Base-by-base conservation (phyloP, 2,113 vertebrate species). In the Calyptommatus sinebrachiatus region DNA sequence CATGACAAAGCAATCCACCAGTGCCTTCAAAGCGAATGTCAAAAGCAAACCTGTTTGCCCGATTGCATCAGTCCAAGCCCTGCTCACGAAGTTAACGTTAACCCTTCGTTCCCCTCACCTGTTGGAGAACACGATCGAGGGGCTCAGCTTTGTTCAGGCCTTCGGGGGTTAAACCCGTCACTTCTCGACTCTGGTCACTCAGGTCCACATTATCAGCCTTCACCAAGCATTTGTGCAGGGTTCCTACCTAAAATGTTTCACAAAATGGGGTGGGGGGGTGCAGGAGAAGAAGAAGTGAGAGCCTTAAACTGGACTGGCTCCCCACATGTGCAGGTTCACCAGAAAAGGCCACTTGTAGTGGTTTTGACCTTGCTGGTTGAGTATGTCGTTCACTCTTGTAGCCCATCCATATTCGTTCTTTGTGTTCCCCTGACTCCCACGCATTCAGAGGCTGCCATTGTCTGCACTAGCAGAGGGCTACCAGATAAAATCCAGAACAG, bases 151-250 rank as follows among this genome's bases (percentile, higher is more conserved):
- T 94, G 83, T 92, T 71, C 82, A 99, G 1, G 69, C 97, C 97
- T 41, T 98, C 97, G 41, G 95, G 70, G 14, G 90, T 96, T 90
- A 99, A 91, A 7, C 96, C 96, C 0, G 95, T 98, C 76, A 96
- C 96, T 87, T 98, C 97, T 0, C 95, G 94, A 82, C 97, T 96
- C 87, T 97, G 94, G 2, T 98, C 96, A 41, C 96, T 97, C 90
- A 99, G 89, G 16, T 98, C 97, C 89, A 96, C 91, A 66, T 93
- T 94, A 92, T 99, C 97, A 24, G 97, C 97, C 91, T 97, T 97
- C 80, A 98, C 96, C 84, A 98, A 89, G 87, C 95, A 96, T 89
- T 96, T 96, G 83, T 99, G 97, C 81, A 98, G 93, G 2, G 97
- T 95, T 68, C 97, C 98, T 83, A 98, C 97, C 98, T 99, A 94